Conservation (phyloP, 2,113 vertebrate species). For the Cranoglanis bouderius region DNA sequence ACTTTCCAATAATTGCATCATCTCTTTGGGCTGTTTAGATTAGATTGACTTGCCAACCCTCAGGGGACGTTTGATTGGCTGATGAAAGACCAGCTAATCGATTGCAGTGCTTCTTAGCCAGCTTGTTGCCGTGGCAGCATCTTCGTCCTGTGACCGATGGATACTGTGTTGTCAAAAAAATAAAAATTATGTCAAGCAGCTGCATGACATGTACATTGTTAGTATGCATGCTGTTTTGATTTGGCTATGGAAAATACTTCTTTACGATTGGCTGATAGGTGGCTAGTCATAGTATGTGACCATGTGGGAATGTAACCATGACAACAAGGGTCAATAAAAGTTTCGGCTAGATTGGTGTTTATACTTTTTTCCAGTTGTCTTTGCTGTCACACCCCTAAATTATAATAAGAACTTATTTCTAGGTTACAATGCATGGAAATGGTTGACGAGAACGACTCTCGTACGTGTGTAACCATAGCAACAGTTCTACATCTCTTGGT, state of each 20-base stretch:
- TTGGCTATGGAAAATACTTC: background rate
- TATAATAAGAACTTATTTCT: background rate
- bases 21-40: constrained; percentile 10
- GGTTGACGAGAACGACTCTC: background rate
- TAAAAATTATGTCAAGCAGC: background rate
- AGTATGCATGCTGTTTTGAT: background rate
- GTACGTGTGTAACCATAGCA: background rate
- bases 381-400: background rate
- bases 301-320: background rate
- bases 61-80: constrained; percentile 16
- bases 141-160: background rate
- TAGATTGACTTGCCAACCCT: constrained; percentile 12
- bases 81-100: constrained; percentile 24
- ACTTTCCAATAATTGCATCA: constrained; percentile 50
- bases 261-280: background rate
- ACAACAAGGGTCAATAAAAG: background rate
- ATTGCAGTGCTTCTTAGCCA: background rate
- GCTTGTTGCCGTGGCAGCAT: constrained; percentile 25
- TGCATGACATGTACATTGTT: background rate
- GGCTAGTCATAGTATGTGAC: background rate
- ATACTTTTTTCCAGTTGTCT: background rate
- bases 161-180: constrained; percentile 1
- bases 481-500: background rate
- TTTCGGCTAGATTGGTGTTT: background rate
- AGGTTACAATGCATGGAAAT: background rate